Conservation (phyloP, 2,888 invertebrate species). For the Graphium colonna region DNA sequence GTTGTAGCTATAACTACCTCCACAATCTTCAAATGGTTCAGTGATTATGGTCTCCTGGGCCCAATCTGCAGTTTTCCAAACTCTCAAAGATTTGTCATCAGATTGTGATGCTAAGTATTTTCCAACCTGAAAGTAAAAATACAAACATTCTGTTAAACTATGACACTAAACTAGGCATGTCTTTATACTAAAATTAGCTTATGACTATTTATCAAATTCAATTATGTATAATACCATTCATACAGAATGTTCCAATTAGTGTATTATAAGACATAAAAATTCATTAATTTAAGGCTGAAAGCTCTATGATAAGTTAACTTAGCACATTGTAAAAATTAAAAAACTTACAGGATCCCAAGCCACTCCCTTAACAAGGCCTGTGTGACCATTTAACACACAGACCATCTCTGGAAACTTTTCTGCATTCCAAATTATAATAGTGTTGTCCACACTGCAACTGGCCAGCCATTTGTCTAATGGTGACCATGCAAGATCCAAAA, state of each 20-base stretch:
- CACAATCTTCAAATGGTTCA: conserved; percentile 94
- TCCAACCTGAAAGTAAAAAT: conserved; percentile 80
- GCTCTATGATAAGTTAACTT: too few species aligned
- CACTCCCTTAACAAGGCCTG: conserved; percentile 97
- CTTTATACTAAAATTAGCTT: too few species aligned
- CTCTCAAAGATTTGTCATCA: conserved; percentile 94
- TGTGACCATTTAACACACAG: conserved; percentile 92
- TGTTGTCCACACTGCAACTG: conserved; percentile 98
- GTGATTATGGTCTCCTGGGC: conserved; percentile 90
- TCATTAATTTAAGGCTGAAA: too few species aligned
- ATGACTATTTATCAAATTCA: too few species aligned
- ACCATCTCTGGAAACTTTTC: conserved; percentile 92
- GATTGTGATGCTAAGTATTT: conserved; percentile 98
- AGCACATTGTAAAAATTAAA: conserved; percentile 1
- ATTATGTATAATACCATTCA: too few species aligned
- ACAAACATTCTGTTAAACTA: not conserved
- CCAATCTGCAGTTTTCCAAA: conserved; percentile 99
- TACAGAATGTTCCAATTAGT: too few species aligned
- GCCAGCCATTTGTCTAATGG: conserved; percentile 96
- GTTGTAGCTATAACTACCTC: conserved; percentile 72
- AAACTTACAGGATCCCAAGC: conserved; percentile 95
- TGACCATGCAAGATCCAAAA: conserved; percentile 97
- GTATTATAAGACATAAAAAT: too few species aligned
- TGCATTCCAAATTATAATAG: conserved; percentile 98
- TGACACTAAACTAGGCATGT: too few species aligned